Evolutionary conservation across 2,113 vertebrate genomes (phyloP), one percentile per base, ranked within the genome.

Genomic region (Trematocara unimaculatum): DNA sequence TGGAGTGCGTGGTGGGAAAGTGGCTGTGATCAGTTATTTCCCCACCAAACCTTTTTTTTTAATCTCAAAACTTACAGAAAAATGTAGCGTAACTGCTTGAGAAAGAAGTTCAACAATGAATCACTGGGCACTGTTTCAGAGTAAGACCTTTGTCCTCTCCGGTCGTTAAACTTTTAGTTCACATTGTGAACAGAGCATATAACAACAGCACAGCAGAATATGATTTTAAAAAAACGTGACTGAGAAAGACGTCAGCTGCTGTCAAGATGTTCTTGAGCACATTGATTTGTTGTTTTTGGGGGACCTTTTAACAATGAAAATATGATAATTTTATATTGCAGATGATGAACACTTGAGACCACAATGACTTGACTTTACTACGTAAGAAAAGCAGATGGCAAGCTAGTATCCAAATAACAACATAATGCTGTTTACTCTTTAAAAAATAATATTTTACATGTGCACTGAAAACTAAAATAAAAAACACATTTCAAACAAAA

Each of bases 1-100:
- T 78, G 29, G 2, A 67, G 70, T 14, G 4, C 12, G 86, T 45
- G 89, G 89, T 92, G 93, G 93, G 93, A 95, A 93, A 92, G 81
- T 89, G 82, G 49, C 83, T n/a, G 82, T 60, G 85, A 93, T 79
- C 53, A 84, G 64, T 91, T 90, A 87, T 85, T 92, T 91, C 77
- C 81, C 81, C n/a, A 79, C 23, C 31, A 42, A 60, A 38, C 10
- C 3, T 35, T 67, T 17, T 23, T 40, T 86, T 85, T 49, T 2
- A 0, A 88, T 86, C 56, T 10, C 33, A 67, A 70, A 87, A 54
- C 6, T 38, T 55, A 58, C 1, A 8, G 33, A 40, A 47, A 56
- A 29, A 35, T 26, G 26, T 38, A 23, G 64, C 8, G 7, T 53
- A 23, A 58, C 15, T 26, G 4, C 6, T n/a, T 38, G 53, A 58